Percentiles rank a stretch among this genome's conserved stretches.
phyloP scores from a whole-genome alignment of 2,888 invertebrate genomes.

The Leptothorax acervorum region DNA sequence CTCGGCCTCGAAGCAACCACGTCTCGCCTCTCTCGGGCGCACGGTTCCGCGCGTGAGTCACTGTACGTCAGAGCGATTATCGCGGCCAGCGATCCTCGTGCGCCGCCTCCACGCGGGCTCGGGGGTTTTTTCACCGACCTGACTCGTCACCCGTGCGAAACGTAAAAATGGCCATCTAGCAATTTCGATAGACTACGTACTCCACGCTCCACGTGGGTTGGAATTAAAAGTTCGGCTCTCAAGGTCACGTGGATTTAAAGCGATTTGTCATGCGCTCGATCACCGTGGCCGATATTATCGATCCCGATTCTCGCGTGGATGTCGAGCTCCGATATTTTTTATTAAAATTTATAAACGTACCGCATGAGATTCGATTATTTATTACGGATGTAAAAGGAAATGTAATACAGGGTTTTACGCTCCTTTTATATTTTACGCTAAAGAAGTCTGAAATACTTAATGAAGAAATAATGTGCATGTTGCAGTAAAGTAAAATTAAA shows the following conservation, averaged over 20 bases:
- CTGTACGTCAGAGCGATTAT: conserved; percentile 73
- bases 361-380: neutral
- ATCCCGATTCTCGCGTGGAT: neutral
- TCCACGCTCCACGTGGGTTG: neutral
- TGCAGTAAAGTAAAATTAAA: neutral
- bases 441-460: neutral
- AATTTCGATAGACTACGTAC: neutral
- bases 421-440: neutral
- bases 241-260: conserved; percentile 50
- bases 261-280: conserved; percentile 9
- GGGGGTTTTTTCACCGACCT: neutral
- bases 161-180: conserved; percentile 11
- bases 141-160: neutral
- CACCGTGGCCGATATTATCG: conserved; percentile 13
- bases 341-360: neutral
- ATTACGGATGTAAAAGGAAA: neutral
- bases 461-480: neutral
- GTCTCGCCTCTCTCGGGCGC: conserved; percentile 60
- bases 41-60: conserved; percentile 82
- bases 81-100: neutral
- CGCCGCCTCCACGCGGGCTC: neutral
- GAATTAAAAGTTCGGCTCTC: conserved; percentile 41
- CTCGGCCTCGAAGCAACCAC: conserved; percentile 36
- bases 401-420: too few species aligned
- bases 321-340: neutral